Evolutionary conservation across 2,797 vertebrate genomes (phyloP).

Genomic region (Pangasius macronema): DNA sequence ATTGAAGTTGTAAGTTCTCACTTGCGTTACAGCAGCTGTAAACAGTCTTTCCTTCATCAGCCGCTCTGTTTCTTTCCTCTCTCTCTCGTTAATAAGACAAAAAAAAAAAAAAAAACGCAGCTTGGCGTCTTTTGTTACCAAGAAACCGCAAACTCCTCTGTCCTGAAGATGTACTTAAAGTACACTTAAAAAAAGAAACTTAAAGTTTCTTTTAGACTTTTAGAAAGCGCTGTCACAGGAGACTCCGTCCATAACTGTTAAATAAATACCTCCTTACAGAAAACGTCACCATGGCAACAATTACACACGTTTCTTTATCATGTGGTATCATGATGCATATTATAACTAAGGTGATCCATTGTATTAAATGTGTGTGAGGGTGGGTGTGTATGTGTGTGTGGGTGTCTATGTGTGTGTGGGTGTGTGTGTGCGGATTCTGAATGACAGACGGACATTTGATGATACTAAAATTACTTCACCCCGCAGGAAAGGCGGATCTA

Average conservation of each 20-base stretch:
- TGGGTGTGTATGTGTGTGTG: background rate
- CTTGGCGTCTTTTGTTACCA: no score
- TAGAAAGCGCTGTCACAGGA: background rate
- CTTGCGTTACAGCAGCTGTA: background rate
- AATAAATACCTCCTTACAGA: background rate
- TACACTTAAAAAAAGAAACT: no score
- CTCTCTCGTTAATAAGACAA: no score
- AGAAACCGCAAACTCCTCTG: background rate
- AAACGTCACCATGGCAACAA: background rate
- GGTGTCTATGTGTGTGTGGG: conserved; percentile 2
- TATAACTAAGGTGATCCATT: background rate
- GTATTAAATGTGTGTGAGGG: background rate
- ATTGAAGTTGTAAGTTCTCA: background rate
- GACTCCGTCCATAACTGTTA: background rate
- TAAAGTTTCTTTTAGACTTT: background rate
- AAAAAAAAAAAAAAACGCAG: no score
- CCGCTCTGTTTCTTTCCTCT: no score
- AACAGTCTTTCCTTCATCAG: no score
- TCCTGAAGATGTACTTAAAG: background rate
- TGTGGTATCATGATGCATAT: background rate
- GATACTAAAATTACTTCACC: conserved; percentile 23
- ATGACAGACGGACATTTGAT: conserved; percentile 3
- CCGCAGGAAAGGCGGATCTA: background rate
- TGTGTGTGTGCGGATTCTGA: conserved; percentile 9
- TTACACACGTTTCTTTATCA: background rate